Evolutionary conservation across 2,113 vertebrate species (phyloP), one percentile per base, ranked within the genome.

Genomic region (Tetraodon nigroviridis): DNA sequence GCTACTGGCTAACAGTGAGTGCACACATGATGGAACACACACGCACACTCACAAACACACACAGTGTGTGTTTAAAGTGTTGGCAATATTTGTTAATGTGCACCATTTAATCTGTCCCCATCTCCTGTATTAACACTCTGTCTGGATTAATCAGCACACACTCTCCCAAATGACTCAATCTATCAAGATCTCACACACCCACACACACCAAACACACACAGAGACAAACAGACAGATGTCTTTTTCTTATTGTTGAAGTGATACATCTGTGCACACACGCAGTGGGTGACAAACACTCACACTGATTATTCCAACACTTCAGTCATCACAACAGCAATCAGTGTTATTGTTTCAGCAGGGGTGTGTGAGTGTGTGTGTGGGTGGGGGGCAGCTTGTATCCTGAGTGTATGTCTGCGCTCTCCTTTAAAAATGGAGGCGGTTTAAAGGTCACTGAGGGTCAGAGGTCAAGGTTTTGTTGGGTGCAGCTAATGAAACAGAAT

Each of bases 151-250:
- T 85, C 85, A 80, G 71, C 68, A 68, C 78, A 85, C 87, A 85
- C 87, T 86, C 79, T 87, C 75, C 82, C 78, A 84, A 87, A 87
- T 86, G 78, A 87, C 80, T 83, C 75, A 71, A 86, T 86, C 84
- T 71, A 86, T 87, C 86, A 86, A 72, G 79, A 73, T 71, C 55
- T 20, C 32, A 37, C 32, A 37, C 32, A 37, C 32, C 1, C 32
- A 37, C 32, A 52, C 66, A 67, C 70, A 55, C 53, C 49, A 51
- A 20, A 53, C n/a, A 66, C 64, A 75, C 50, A 78, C 54, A 67
- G 18, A 40, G 45, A 61, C 62, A 59, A 48, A 49, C 45, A 18
- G 27, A 60, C 50, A 42, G 70, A 1, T 21, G 63, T 67, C 60
- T 60, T 73, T 76, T 76, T 78, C 69, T 76, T 72, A 57, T 55